A percentile compares a stretch with the other conserved stretches of the same genome.
These are phyloP conservation scores for Drosophila borborema DNA, from an alignment of 2,888 invertebrate species.

Conservation along the genomic window DNA sequence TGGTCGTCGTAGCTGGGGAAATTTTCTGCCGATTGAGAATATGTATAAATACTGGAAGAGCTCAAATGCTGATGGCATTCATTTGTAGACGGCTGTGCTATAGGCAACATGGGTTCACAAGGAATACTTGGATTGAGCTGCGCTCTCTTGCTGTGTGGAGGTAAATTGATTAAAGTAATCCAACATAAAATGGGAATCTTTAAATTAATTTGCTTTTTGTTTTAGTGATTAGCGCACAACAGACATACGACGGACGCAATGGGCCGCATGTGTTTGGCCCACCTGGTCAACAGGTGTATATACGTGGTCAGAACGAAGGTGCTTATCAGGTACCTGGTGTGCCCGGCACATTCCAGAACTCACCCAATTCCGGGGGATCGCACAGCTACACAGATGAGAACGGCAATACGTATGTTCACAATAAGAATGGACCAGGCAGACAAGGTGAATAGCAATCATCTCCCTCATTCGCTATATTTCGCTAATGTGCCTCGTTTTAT, in stretches of 20 bases:
- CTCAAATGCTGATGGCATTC: conserved; percentile 22
- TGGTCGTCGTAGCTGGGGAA: conserved; percentile 29
- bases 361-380: conserved; percentile 8
- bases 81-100: background rate
- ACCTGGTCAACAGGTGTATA: conserved; percentile 52
- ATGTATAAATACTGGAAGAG: conserved; percentile 38
- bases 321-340: conserved; percentile 61
- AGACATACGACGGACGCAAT: conserved; percentile 56
- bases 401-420: conserved; percentile 51
- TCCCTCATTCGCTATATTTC: background rate
- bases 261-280: conserved; percentile 55
- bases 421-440: conserved; percentile 19
- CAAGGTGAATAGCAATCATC: conserved; percentile 21
- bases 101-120: conserved; percentile 34
- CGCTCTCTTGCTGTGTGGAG: conserved; percentile 37
- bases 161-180: conserved; percentile 17
- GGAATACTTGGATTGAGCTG: conserved; percentile 33
- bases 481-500: background rate
- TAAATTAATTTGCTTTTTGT: background rate
- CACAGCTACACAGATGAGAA: conserved; percentile 50
- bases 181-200: background rate
- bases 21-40: conserved; percentile 8
- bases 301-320: conserved; percentile 62
- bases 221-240: conserved; percentile 41
- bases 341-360: conserved; percentile 48